Conservation (phyloP, 1,140 invertebrate species). For the Dendrolimus kikuchii region DNA sequence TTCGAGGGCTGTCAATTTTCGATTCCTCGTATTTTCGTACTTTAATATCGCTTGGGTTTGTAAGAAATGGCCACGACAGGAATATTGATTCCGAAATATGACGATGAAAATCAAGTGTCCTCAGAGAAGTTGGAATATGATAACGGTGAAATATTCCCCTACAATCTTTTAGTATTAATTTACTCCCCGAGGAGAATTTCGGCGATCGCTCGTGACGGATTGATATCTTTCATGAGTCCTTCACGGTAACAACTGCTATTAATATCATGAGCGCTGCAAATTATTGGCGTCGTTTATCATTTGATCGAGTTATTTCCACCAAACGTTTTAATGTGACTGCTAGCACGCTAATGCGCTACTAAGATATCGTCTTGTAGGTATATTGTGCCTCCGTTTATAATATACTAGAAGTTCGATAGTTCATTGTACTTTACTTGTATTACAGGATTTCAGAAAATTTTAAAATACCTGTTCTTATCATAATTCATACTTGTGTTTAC, state of each 20-base stretch:
- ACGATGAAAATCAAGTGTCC: constrained; percentile 11
- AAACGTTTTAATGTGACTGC: constrained; percentile 11
- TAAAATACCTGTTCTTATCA: too few relatives aligned
- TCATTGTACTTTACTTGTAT: too few relatives aligned
- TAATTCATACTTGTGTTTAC: too few relatives aligned
- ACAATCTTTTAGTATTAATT: constrained; percentile 35
- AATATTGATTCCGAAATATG: constrained; percentile 15
- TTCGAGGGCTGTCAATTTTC: background rate
- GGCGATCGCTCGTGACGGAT: constrained; percentile 45
- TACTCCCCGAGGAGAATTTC: constrained; percentile 22
- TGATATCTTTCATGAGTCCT: constrained; percentile 59
- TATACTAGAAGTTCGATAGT: too few relatives aligned
- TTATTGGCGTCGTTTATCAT: constrained; percentile 58
- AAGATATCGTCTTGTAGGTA: constrained; percentile 5
- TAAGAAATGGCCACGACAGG: constrained; percentile 10
- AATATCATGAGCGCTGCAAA: constrained; percentile 53
- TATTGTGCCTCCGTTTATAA: constrained; percentile 4
- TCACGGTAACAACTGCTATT: constrained; percentile 41
- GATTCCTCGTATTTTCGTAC: constrained; percentile 1
- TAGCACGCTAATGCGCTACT: constrained; percentile 6
- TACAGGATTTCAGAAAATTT: too few relatives aligned
- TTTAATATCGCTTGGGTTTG: constrained; percentile 1
- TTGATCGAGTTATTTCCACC: constrained; percentile 35
- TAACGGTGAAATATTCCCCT: constrained; percentile 17
- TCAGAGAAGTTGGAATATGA: constrained; percentile 18